phyloP scores from a whole-genome alignment of 2,113 vertebrate species.

The Menidia beryllina region DNA sequence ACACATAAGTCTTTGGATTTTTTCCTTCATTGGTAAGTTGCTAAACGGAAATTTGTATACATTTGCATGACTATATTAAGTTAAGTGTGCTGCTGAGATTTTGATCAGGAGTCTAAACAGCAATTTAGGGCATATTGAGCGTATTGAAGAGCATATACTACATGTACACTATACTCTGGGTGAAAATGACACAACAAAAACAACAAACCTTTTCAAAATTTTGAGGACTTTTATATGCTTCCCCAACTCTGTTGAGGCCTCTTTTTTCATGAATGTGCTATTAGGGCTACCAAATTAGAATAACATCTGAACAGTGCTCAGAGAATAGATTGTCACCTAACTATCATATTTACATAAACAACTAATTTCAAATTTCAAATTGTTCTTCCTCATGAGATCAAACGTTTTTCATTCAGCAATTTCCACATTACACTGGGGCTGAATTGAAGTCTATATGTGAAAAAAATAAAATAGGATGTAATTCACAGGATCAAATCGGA shows the following conservation, averaged over 20 bases:
- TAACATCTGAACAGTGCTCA: conserved; percentile 8
- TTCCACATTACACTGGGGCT: conserved; percentile 18
- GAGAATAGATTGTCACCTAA: conserved; percentile 16
- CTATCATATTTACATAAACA: neutral
- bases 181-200: too few species aligned
- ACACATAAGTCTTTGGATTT: too few species aligned
- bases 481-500: conserved; percentile 43
- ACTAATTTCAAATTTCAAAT: neutral
- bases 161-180: neutral
- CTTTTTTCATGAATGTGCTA: conserved; percentile 23
- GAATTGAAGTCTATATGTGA: conserved; percentile 20
- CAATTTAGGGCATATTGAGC: too few species aligned
- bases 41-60: too few species aligned
- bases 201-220: neutral
- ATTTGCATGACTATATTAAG: too few species aligned
- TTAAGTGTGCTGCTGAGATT: too few species aligned
- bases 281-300: neutral
- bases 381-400: conserved; percentile 1
- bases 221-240: neutral
- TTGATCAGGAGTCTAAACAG: too few species aligned
- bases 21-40: too few species aligned
- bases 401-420: conserved; percentile 22
- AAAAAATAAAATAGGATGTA: conserved; percentile 44
- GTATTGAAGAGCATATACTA: too few species aligned
- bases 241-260: neutral